Conservation (phyloP, 2,113 vertebrate species). For the Ranitomeya variabilis region DNA sequence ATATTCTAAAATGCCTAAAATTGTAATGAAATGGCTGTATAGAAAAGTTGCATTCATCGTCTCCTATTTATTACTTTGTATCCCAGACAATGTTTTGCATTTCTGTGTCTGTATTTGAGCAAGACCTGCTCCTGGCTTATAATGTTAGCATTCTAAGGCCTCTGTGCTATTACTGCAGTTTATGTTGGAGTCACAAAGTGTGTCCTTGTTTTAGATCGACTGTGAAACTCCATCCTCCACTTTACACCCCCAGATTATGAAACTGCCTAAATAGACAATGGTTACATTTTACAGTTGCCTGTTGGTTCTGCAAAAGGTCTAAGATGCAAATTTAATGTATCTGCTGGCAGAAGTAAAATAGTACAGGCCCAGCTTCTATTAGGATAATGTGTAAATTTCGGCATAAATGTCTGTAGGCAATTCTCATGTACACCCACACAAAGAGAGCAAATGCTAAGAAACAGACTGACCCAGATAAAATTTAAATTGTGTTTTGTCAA, state of each 20-base stretch:
- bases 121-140: constrained; percentile 7
- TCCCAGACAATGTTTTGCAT: constrained; percentile 1
- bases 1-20: not conserved
- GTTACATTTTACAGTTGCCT: constrained; percentile 31
- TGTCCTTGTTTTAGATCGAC: constrained; percentile 27
- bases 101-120: constrained; percentile 22
- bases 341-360: not conserved
- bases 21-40: not conserved
- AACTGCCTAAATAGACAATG: constrained; percentile 51
- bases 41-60: not conserved
- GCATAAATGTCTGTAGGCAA: not conserved
- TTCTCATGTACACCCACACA: too few species aligned
- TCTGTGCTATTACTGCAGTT: constrained; percentile 8
- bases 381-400: not conserved
- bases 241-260: constrained; percentile 48
- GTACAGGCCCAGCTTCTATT: too few species aligned
- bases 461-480: not conserved
- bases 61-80: not conserved
- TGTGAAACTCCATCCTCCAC: constrained; percentile 42
- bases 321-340: constrained; percentile 5
- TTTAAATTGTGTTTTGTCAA: not conserved
- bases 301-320: constrained; percentile 34
- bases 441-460: not conserved
- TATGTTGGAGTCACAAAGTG: constrained; percentile 39
- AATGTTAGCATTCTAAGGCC: constrained; percentile 23